phyloP scores from a whole-genome alignment of 2,797 vertebrate species.

The Manis javanica region DNA sequence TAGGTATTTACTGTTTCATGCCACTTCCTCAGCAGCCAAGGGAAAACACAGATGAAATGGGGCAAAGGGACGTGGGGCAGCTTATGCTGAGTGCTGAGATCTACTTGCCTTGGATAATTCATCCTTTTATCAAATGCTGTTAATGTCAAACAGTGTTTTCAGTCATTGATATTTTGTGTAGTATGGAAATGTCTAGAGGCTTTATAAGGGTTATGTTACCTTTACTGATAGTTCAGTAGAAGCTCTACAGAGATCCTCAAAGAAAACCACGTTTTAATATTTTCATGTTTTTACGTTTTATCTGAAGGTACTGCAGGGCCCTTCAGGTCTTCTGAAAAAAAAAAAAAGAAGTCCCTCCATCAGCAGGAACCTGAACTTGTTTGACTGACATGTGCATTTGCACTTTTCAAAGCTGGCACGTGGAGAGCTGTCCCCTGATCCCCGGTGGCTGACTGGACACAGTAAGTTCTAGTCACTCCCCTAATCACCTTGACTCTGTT shows the following conservation, averaged over 20 bases:
- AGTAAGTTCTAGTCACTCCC: neutral
- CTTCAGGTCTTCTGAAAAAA: constrained; percentile 14
- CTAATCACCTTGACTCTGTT: constrained; percentile 27
- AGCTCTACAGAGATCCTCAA: neutral
- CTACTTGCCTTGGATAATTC: neutral
- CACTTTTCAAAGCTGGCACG: neutral
- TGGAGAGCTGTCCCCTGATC: neutral
- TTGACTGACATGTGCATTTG: neutral
- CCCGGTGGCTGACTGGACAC: neutral
- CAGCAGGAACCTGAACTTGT: neutral
- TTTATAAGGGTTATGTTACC: neutral
- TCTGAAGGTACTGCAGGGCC: neutral
- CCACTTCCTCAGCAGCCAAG: neutral
- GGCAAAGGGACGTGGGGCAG: neutral
- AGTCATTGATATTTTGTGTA: neutral
- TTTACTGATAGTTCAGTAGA: neutral
- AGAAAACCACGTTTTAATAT: constrained; percentile 40
- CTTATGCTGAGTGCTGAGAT: neutral
- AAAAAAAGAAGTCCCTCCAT: neutral
- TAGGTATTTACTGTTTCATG: neutral
- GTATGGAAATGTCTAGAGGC: neutral
- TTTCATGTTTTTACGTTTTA: constrained; percentile 45
- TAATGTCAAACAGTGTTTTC: neutral
- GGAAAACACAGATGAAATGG: neutral
- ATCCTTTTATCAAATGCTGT: constrained; percentile 10